Evolutionary conservation across 2,113 vertebrate genomes (phyloP).

Genomic region (Gorsachius goisagi): DNA sequence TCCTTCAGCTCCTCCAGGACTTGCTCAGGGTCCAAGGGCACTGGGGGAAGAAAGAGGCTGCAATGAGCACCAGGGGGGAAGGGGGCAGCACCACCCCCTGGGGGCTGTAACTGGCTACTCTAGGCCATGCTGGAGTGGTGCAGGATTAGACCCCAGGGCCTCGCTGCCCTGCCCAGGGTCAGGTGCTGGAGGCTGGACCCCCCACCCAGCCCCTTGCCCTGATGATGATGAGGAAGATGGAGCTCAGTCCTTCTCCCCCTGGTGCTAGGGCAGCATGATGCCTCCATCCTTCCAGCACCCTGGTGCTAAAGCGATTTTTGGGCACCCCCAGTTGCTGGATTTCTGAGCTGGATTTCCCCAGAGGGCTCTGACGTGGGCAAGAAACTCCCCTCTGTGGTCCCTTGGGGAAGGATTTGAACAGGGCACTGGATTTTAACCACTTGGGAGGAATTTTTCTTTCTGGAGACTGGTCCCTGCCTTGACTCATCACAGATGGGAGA

Average conservation of each 20-base stretch:
- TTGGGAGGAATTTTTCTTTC: not conserved
- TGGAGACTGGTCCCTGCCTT: not conserved
- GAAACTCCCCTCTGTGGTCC: not conserved
- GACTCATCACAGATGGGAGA: not conserved
- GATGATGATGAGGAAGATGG: not conserved
- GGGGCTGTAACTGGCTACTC: not conserved
- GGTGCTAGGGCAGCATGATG: not conserved
- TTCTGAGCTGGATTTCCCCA: not conserved
- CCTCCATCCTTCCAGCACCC: not conserved
- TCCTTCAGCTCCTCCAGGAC: slow-evolving; percentile 45
- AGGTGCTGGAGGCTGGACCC: not conserved
- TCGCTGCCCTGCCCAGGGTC: not conserved
- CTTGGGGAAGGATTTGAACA: not conserved
- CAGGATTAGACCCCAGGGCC: not conserved
- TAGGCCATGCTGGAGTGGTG: accelerated
- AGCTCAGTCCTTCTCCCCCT: not conserved
- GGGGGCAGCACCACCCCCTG: not conserved
- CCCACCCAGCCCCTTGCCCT: not conserved
- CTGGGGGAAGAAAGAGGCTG: slow-evolving; percentile 21
- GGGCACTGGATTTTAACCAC: not conserved
- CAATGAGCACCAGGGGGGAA: not conserved
- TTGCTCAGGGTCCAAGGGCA: not conserved
- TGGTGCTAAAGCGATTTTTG: accelerated
- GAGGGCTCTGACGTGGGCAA: not conserved
- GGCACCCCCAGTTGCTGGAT: too few relatives aligned